Evolutionary conservation across 2,113 vertebrate genomes (phyloP), one percentile per base, ranked within the genome.

Genomic region (Hypanus sabinus): DNA sequence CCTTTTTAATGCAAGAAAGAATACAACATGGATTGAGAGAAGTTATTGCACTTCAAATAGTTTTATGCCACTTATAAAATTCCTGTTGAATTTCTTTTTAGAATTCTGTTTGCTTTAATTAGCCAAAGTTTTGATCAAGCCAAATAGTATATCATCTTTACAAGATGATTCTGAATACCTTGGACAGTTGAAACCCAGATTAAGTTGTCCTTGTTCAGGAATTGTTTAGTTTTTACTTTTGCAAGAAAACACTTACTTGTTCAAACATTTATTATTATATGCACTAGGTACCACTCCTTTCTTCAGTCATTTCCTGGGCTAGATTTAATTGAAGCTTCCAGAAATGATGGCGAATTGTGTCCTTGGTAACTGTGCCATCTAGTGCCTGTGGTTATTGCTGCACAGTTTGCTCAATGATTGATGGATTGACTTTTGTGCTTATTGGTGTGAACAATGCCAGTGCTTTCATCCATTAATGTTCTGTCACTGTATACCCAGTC

Each of bases 301-400:
- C n/a, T 75, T 93, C 36, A 73, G 70, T 73, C 36, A 55, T 27
- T 93, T 93, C 38, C 91, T 93, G 70, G 70, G 91, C 20, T 55
- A 16, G 68, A 75, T 93, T 73, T 46, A 75, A 55, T 73, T 24
- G 22, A 46, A 46, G 22, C 30, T 46, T 55, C 91, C 70, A 55
- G 20, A 24, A 73, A 22, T 93, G 68, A 73, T 24, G 38, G 22
- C 22, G 91, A 73, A 38, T 73, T 46, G 91, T 93, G 68, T 93
- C 91, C 33, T 73, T 93, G 91, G 71, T 70, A 73, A 93, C 91
- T 93, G 91, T 93, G 91, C 91, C 91, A 38, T 70, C 91, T 93
- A 93, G 91, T 93, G 91, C 70, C 71, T 73, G 70, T 22, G 24
- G 36, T 93, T 46, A 93, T 93, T 55, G 68, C 65, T 73, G 68